Conservation (phyloP, 2,888 invertebrate genomes). For the Osedax frankpressi region DNA sequence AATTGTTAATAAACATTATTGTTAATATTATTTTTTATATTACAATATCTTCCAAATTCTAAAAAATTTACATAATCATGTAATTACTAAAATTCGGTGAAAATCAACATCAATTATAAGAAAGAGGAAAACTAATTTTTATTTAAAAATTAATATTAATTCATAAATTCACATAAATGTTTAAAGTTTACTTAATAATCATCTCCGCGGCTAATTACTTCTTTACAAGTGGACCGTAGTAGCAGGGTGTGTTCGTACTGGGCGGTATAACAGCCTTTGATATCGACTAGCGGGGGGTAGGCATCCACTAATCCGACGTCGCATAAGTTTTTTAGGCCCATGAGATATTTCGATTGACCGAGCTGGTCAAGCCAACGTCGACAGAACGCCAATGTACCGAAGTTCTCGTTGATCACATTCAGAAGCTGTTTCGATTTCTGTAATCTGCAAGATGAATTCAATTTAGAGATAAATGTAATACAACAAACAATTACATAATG, state of each 20-base stretch:
- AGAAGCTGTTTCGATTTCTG: conserved; percentile 82
- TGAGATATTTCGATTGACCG: conserved; percentile 90
- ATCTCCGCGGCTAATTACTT: conserved; percentile 86
- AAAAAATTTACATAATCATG: too few species aligned
- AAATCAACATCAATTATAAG: too few species aligned
- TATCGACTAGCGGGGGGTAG: conserved; percentile 93
- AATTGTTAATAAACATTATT: too few species aligned
- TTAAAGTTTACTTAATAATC: conserved; percentile 88
- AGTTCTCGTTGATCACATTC: conserved; percentile 85
- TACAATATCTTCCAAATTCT: too few species aligned
- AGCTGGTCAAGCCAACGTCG: conserved; percentile 94
- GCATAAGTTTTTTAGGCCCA: conserved; percentile 93
- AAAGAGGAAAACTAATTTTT: too few species aligned
- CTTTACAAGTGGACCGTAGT: conserved; percentile 92
- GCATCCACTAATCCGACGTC: conserved; percentile 95
- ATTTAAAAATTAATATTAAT: too few species aligned
- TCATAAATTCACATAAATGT: too few species aligned
- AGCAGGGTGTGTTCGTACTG: conserved; percentile 98
- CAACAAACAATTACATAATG: too few species aligned
- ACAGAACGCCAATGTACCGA: conserved; percentile 93
- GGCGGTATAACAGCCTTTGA: conserved; percentile 93
- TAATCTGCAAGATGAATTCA: too few species aligned
- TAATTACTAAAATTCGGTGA: too few species aligned
- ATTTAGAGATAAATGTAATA: too few species aligned
- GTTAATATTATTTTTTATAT: too few species aligned